Base-by-base conservation (phyloP, 2,113 vertebrate genomes). In the Furnarius figulus region DNA sequence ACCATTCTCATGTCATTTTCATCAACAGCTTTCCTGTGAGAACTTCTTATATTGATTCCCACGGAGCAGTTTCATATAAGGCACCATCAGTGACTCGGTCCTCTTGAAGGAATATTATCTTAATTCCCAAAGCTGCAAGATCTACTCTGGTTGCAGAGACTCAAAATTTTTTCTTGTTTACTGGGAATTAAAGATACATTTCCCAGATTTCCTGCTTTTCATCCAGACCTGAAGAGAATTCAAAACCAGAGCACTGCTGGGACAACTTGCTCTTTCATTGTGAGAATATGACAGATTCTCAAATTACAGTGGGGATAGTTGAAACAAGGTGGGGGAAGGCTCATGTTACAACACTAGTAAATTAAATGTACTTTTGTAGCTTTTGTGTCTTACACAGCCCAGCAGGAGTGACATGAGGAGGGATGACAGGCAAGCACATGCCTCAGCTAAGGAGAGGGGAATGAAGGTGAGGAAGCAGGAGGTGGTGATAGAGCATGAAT, bases 391-490 rank as follows among this genome's bases (percentile, higher is more conserved):
- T 91, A 58, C 92, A 94, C 71, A 96, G 85, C 24, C 24, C 85
- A 73, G 78, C 67, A 85, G 82, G 37, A 72, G 47, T 76, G 81
- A 90, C 74, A 90, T 30, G 87, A 90, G 58, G 58, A 66, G 77
- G 76, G 72, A 88, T 95, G 92, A 96, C 90, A 96, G 79, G 85
- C 75, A 85, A 83, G 74, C 63, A 83, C 74, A 90, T 93, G 85
- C 74, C 63, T 96, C 67, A 79, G 37, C n/a, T 88, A 83, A 88
- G 79, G 85, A 96, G 79, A 93, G 72, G 58, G 90, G 59, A 96
- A 93, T 77, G 95, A 84, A 94, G 90, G 92, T 97, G 96, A 97
- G 65, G 95, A 96, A 96, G 90, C 87, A 93, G 92, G 88, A 95
- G 96, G 94, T 83, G 90, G 83, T 96, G 94, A 88, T 12, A 71